These are phyloP conservation scores for Drosophila miranda DNA, from an alignment of 1,140 invertebrate species.

Conservation along the genomic window DNA sequence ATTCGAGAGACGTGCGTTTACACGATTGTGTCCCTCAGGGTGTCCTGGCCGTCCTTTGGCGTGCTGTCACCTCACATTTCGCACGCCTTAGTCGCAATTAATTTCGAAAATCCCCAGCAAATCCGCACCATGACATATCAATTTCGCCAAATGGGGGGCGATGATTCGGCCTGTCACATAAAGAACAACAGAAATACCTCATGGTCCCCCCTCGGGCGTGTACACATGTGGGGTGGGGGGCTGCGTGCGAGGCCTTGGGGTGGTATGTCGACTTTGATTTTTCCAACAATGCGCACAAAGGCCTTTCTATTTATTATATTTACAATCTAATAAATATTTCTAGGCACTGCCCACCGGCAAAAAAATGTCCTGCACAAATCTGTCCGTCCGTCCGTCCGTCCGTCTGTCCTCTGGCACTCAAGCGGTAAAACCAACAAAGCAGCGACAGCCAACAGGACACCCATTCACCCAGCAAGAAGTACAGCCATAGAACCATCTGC, in stretches of 20 bases:
- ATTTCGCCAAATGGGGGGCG: conserved; percentile 36
- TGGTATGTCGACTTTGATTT: conserved; percentile 60
- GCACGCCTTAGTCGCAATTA: conserved; percentile 47
- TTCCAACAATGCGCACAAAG: conserved; percentile 42
- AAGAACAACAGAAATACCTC: conserved; percentile 35
- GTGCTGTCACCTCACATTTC: conserved; percentile 36
- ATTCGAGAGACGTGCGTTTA: too few relatives aligned
- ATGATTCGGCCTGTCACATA: conserved; percentile 24
- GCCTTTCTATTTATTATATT: conserved; percentile 70
- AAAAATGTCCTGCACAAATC: conserved; percentile 29
- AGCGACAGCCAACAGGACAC: conserved; percentile 1
- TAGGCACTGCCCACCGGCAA: conserved; percentile 19
- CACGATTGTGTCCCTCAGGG: neutral
- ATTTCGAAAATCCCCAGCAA: conserved; percentile 54
- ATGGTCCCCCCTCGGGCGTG: neutral
- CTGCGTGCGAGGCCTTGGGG: conserved; percentile 12
- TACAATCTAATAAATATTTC: conserved; percentile 77
- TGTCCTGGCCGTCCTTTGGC: too few relatives aligned
- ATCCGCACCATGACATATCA: conserved; percentile 59
- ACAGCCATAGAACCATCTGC: too few relatives aligned
- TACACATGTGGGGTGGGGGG: neutral
- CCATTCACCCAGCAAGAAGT: too few relatives aligned
- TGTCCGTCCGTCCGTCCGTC: neutral
- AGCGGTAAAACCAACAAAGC: conserved; percentile 29
- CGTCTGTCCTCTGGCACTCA: neutral